Evolutionary conservation across 2,113 vertebrate species (phyloP), one percentile per base, ranked within the genome.

Genomic region (Perccottus glenii): DNA sequence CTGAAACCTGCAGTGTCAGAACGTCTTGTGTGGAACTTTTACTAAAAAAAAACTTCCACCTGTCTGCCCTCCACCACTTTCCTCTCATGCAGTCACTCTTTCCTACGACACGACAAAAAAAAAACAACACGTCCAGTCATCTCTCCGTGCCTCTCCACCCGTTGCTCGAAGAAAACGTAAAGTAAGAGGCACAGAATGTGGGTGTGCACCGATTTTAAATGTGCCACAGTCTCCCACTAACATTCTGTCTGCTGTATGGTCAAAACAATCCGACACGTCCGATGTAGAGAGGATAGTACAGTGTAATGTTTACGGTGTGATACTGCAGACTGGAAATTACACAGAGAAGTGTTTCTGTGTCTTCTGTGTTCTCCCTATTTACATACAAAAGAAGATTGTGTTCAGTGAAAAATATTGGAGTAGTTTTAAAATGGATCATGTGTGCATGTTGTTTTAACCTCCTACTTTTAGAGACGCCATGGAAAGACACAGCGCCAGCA

Each of bases 51-150:
- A 52, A 73, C 19, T 83, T 84, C 83, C 77, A 78, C 75, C 78
- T 85, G 77, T 72, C 78, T 84, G 75, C 81, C 83, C 85, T 81
- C 78, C 85, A 75, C 78, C 81, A 81, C 73, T 88, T 85, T 87
- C 83, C 83, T 80, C 77, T 71, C 42, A 48, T 70, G 57, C 70
- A 77, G 77, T 90, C 86, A 90, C 45, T 83, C 80, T 91, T 89
- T 90, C 89, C 89, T 61, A 68, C 33, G 64, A 86, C 60, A 36
- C 33, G 72, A 83, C 67, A 80, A 85, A 55, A 55, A 55, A 36
- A 52, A 33, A 88, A 88, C 82, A 82, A 81, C 80, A 75, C 5
- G 62, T 35, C 74, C 76, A 75, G 80, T 86, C 89, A 85, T 81
- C 77, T 77, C 84, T 79, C 56, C 75, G 66, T 80, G 74, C 65